Percentiles rank a stretch among this genome's conserved stretches.
Evolutionary conservation across 2,888 invertebrate species (phyloP).

Genomic region (Ornithoptera alexandrae): DNA sequence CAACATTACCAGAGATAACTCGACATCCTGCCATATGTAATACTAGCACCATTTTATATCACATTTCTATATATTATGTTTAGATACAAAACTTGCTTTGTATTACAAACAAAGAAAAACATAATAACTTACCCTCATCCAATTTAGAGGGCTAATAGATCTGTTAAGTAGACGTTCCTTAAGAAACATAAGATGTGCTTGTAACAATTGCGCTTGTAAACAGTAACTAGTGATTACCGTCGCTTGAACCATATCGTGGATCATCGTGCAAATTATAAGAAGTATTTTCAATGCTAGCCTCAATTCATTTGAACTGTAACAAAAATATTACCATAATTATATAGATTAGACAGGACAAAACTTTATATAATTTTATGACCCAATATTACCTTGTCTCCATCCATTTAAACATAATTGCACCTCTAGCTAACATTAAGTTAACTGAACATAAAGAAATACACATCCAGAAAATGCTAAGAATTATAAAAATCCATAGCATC

Average conservation of each 20-base stretch:
- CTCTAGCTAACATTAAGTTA: constrained; percentile 82
- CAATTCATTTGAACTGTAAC: constrained; percentile 72
- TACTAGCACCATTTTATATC: constrained; percentile 8
- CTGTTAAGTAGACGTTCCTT: constrained; percentile 86
- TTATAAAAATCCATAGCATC: constrained; percentile 86
- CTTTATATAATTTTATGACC: not conserved
- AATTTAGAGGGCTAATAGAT: constrained; percentile 85
- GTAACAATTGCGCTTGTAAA: constrained; percentile 88
- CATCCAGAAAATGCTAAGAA: constrained; percentile 85
- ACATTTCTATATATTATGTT: not conserved
- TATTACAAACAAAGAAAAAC: not conserved
- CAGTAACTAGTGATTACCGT: constrained; percentile 90
- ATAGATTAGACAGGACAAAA: not conserved
- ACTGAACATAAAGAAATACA: constrained; percentile 83
- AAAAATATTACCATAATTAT: constrained; percentile 29
- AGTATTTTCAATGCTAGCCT: constrained; percentile 78
- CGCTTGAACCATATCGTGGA: constrained; percentile 91
- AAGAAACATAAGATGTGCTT: constrained; percentile 86
- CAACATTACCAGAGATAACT: constrained; percentile 4
- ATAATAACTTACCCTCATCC: constrained; percentile 84
- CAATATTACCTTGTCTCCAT: constrained; percentile 75
- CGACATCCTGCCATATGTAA: constrained; percentile 16
- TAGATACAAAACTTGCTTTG: not conserved
- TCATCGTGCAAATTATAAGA: constrained; percentile 84
- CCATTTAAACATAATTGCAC: constrained; percentile 83